These are phyloP conservation scores for Stenoptilia bipunctidactyla DNA, from an alignment of 2,888 invertebrate species.

Conservation along the genomic window DNA sequence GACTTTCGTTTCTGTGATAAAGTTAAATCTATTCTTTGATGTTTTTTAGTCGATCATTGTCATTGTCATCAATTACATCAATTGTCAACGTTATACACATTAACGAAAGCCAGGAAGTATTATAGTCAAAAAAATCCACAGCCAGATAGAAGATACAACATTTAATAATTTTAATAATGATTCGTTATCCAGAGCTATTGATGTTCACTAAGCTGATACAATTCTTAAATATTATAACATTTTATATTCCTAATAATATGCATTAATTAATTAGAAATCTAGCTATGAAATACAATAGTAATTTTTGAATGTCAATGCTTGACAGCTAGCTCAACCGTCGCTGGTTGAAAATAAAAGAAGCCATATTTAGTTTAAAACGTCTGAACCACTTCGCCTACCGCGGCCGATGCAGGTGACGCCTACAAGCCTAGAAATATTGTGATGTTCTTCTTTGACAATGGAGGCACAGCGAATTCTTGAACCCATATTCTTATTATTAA, in stretches of 20 bases:
- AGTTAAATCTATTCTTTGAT: no score
- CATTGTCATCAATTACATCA: no score
- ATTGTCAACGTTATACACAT: no score
- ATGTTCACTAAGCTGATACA: conserved; percentile 72
- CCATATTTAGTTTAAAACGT: conserved; percentile 10
- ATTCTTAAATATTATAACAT: conserved; percentile 67
- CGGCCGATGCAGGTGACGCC: not conserved
- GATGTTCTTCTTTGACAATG: not conserved
- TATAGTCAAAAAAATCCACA: conserved; percentile 18
- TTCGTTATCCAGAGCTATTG: conserved; percentile 68
- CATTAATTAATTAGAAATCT: conserved; percentile 69
- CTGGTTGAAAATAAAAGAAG: conserved; percentile 25
- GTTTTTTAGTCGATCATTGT: no score
- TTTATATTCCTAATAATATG: conserved; percentile 68
- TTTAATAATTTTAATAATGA: conserved; percentile 69
- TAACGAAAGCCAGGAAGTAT: no score
- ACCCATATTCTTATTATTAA: no score
- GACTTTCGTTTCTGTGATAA: no score
- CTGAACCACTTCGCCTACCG: not conserved
- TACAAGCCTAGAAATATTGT: no score
- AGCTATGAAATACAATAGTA: conserved; percentile 68
- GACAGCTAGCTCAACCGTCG: conserved; percentile 29
- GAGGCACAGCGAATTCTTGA: not conserved
- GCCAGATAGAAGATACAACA: conserved; percentile 54
- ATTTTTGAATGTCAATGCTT: conserved; percentile 36